Evolutionary conservation across 2,797 vertebrate species (phyloP).

Genomic region (Chelonia mydas): DNA sequence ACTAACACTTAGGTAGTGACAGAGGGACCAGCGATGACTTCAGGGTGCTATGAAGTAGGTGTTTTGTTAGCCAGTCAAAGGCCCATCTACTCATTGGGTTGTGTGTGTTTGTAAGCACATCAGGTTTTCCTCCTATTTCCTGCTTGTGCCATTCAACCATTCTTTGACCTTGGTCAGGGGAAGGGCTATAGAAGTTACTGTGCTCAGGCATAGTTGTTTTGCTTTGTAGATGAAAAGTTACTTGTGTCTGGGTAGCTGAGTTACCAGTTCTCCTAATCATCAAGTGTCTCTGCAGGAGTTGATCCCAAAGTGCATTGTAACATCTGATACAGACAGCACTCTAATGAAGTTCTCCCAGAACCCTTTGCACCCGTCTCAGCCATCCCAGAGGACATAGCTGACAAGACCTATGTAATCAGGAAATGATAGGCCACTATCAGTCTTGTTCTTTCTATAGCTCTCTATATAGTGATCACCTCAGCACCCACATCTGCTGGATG

Average conservation of each 20-base stretch:
- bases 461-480: neutral
- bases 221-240: constrained; percentile 31
- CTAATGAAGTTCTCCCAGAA: neutral
- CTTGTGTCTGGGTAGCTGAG: neutral
- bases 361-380: neutral
- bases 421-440: neutral
- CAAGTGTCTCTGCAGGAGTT: neutral
- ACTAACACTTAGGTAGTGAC: neutral
- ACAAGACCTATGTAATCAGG: neutral
- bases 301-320: neutral
- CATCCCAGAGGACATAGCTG: neutral
- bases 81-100: accelerated
- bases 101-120: neutral
- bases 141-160: neutral
- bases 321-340: neutral
- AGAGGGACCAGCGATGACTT: neutral
- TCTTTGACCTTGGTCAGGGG: constrained; percentile 28
- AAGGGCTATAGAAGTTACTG: neutral
- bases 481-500: neutral
- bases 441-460: neutral
- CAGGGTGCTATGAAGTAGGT: neutral
- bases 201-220: neutral
- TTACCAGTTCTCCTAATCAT: constrained; percentile 1
- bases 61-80: neutral
- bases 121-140: neutral